A percentile compares a stretch with the other conserved stretches of the same genome.
Conservation (phyloP, 2,113 vertebrate genomes). For the Corvus moneduloides region DNA sequence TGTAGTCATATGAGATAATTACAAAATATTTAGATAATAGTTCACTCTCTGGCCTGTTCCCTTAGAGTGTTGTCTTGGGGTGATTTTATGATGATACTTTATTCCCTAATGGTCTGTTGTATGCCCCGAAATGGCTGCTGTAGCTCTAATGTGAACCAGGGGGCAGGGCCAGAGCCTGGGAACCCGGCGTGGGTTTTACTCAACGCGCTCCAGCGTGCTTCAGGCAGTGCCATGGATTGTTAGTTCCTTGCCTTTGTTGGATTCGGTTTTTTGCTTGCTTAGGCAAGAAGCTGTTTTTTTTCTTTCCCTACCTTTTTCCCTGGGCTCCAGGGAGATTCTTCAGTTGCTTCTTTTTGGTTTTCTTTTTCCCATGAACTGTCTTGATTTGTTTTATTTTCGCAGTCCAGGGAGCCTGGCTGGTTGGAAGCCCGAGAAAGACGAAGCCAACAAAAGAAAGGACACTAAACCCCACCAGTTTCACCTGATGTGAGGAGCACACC, state of each 20-base stretch:
- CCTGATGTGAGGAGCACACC: neutral
- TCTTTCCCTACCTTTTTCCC: neutral
- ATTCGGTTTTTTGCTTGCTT: neutral
- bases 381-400: fast-evolving
- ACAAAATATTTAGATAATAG: neutral
- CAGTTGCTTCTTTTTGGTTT: neutral
- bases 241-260: fast-evolving
- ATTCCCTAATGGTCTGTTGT: neutral
- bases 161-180: neutral
- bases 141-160: neutral
- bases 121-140: neutral
- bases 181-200: fast-evolving
- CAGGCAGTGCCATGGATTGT: fast-evolving
- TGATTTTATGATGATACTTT: neutral
- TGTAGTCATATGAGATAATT: neutral
- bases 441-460: neutral
- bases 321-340: neutral
- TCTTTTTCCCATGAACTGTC: neutral
- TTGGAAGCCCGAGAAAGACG: neutral
- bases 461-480: neutral
- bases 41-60: neutral
- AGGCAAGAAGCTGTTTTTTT: neutral
- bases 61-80: neutral
- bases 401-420: neutral
- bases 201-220: fast-evolving